These are phyloP conservation scores for Stichodactyla mertensii DNA, from an alignment of 64 coral and sea anemone genomes.

Conservation along the genomic window DNA sequence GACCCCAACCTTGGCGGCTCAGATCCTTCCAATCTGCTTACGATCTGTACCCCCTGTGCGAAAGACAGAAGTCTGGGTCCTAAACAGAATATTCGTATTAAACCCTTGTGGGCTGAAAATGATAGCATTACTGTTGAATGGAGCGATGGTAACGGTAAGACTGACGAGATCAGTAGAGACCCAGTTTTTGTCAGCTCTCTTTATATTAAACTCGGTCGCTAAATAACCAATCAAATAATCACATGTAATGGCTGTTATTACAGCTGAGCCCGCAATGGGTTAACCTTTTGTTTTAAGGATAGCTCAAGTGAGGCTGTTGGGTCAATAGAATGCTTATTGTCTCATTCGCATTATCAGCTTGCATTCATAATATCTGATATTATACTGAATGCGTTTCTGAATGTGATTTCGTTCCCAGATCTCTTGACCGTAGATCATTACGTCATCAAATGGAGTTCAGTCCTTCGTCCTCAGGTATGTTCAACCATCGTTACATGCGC, in stretches of 20 bases:
- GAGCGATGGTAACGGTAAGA: slow-evolving; percentile 16
- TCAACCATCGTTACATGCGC: not conserved
- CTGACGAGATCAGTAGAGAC: not conserved
- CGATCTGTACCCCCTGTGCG: slow-evolving; percentile 42
- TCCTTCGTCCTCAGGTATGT: slow-evolving; percentile 62
- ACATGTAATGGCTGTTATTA: no score
- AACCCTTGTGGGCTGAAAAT: slow-evolving; percentile 34
- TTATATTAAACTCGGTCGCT: no score
- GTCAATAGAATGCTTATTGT: no score
- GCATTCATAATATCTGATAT: no score
- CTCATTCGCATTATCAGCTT: no score
- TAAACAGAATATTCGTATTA: slow-evolving; percentile 28
- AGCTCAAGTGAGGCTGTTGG: no score
- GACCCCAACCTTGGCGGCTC: slow-evolving; percentile 67
- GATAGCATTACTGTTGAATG: slow-evolving; percentile 54
- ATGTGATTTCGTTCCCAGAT: slow-evolving; percentile 10
- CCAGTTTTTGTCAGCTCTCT: no score
- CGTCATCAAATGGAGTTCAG: slow-evolving; percentile 79
- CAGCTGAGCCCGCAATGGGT: no score
- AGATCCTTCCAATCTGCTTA: slow-evolving; percentile 60
- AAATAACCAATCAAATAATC: no score
- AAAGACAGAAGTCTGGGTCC: slow-evolving; percentile 19
- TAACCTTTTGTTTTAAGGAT: no score
- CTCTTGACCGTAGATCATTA: slow-evolving; percentile 45
- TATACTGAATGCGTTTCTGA: not conserved